Conservation (phyloP, 1,140 invertebrate species). For the Philotrypesis tridentata region DNA sequence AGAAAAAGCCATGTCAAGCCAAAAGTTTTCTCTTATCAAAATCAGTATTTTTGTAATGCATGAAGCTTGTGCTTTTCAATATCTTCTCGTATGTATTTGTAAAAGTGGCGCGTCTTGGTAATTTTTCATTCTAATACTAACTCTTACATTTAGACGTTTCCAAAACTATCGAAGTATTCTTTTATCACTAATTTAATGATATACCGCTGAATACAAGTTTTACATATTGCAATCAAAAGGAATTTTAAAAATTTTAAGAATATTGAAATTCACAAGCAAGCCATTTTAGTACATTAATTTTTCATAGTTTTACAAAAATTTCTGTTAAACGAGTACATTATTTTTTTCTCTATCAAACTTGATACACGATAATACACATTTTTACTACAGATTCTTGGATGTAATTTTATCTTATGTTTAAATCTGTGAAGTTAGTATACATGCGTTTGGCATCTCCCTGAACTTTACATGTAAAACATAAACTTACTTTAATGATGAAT, state of each 20-base stretch:
- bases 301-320: constrained; percentile 40
- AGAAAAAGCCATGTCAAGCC: constrained; percentile 38
- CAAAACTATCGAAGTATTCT: neutral
- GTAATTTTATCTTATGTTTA: constrained; percentile 42
- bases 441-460: constrained; percentile 46
- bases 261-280: constrained; percentile 36
- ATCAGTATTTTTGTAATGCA: constrained; percentile 24
- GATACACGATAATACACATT: constrained; percentile 40
- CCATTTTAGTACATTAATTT: constrained; percentile 1
- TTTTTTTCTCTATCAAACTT: constrained; percentile 36
- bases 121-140: neutral
- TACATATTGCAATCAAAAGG: neutral
- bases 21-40: constrained; percentile 34
- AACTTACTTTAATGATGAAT: constrained; percentile 19
- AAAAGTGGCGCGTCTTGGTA: neutral
- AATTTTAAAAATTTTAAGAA: constrained; percentile 23
- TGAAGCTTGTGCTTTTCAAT: constrained; percentile 38
- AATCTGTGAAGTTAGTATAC: constrained; percentile 41
- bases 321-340: constrained; percentile 16
- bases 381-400: constrained; percentile 39
- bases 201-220: neutral
- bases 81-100: constrained; percentile 13
- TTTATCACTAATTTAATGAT: neutral
- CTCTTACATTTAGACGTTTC: neutral
- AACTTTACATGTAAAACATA: constrained; percentile 31